phyloP scores from a whole-genome alignment of 2,888 invertebrate genomes.

The Xylota segnis region DNA sequence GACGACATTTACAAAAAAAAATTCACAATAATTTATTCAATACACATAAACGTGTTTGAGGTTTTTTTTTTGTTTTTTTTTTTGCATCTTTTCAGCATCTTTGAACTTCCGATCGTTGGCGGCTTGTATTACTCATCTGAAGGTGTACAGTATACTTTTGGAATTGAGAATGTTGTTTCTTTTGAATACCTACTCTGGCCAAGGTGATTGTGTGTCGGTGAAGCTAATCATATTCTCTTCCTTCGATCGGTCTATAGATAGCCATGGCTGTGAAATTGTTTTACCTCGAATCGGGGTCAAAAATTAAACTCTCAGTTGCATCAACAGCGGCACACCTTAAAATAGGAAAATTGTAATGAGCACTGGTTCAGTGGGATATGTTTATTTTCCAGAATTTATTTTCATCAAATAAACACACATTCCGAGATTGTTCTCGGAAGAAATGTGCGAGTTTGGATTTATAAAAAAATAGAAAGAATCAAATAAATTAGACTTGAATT shows the following conservation, averaged over 20 bases:
- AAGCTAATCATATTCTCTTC: conserved; percentile 1
- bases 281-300: conserved; percentile 13
- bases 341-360: not conserved
- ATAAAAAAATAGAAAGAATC: not conserved
- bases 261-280: conserved; percentile 20
- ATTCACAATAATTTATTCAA: conserved; percentile 51
- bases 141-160: conserved; percentile 23
- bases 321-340: conserved; percentile 14
- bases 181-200: conserved; percentile 5
- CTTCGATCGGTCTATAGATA: conserved; percentile 43
- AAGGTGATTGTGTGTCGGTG: conserved; percentile 53
- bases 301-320: conserved; percentile 4
- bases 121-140: conserved; percentile 43
- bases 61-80: conserved; percentile 15
- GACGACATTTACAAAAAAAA: conserved; percentile 55
- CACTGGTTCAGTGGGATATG: conserved; percentile 6
- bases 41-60: conserved; percentile 23
- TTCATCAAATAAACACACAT: conserved; percentile 18
- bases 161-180: conserved; percentile 28
- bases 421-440: conserved; percentile 2
- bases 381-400: conserved; percentile 36
- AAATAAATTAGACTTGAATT: conserved; percentile 6
- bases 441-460: conserved; percentile 17
- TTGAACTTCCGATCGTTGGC: conserved; percentile 48
- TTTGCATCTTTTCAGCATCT: conserved; percentile 1